Evolutionary conservation across 2,797 vertebrate genomes (phyloP).

Genomic region (Pipistrellus pygmaeus): DNA sequence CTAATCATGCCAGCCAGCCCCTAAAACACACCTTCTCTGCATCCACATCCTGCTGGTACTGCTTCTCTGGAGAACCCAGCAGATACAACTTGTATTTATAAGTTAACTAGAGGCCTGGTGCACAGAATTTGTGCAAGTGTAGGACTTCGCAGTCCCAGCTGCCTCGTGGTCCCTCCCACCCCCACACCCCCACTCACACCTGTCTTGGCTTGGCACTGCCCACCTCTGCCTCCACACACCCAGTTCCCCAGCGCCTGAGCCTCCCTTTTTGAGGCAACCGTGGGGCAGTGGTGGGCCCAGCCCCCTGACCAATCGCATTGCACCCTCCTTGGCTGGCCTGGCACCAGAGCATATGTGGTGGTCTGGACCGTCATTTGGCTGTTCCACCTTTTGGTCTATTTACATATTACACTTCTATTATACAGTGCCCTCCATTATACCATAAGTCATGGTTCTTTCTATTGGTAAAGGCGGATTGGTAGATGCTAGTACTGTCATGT

Average conservation of each 20-base stretch:
- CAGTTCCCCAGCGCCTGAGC: no score
- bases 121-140: no score
- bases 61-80: background rate
- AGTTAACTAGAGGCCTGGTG: background rate
- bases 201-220: no score
- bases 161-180: no score
- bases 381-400: no score
- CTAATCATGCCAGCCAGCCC: background rate
- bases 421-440: background rate
- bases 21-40: background rate
- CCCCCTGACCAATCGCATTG: no score
- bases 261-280: no score
- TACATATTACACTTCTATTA: no score
- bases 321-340: no score
- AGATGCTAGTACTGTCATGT: background rate
- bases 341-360: no score
- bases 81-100: background rate
- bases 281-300: no score
- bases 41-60: background rate
- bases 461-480: background rate
- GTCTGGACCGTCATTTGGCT: accelerated
- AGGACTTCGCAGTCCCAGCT: no score
- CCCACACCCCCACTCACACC: accelerated
- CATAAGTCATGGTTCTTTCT: background rate
- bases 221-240: accelerated